A percentile compares a stretch with the other conserved stretches of the same genome.
Evolutionary conservation across 1,140 invertebrate species (phyloP).

Genomic region (Musca vetustissima): DNA sequence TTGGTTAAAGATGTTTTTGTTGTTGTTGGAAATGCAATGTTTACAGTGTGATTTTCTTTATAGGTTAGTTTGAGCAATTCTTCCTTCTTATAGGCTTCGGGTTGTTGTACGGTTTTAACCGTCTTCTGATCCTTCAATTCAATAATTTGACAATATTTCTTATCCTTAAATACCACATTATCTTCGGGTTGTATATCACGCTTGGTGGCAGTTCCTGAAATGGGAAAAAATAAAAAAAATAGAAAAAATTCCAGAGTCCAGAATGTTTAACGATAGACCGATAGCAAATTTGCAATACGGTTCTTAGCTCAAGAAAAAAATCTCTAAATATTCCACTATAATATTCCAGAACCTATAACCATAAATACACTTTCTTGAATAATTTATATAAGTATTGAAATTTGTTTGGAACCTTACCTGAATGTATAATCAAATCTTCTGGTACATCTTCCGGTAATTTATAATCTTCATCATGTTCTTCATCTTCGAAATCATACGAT

Average conservation of each 20-base stretch:
- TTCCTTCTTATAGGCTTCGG: constrained; percentile 12
- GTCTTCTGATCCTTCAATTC: constrained; percentile 15
- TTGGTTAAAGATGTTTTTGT: background rate
- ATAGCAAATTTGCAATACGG: too few species aligned
- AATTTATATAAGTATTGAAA: too few species aligned
- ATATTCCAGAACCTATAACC: too few species aligned
- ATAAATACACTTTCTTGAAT: too few species aligned
- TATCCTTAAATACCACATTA: constrained; percentile 26
- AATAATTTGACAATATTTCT: constrained; percentile 25
- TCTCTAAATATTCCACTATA: background rate
- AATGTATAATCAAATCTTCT: constrained; percentile 30
- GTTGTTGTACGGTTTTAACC: constrained; percentile 18
- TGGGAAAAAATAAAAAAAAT: background rate
- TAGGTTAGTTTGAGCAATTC: constrained; percentile 22
- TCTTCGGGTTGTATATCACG: constrained; percentile 10
- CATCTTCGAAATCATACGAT: background rate
- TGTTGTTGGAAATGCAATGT: background rate
- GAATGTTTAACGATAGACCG: too few species aligned
- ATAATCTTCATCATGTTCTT: constrained; percentile 28
- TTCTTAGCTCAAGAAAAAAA: background rate
- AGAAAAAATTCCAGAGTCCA: too few species aligned
- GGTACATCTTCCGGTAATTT: constrained; percentile 22
- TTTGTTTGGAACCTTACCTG: too few species aligned
- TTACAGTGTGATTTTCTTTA: background rate
- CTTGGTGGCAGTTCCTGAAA: constrained; percentile 28